Evolutionary conservation across 92 coral and sea anemone genomes (phyloP), one percentile per base, ranked within the genome.

Genomic region (Muricea muricata): DNA sequence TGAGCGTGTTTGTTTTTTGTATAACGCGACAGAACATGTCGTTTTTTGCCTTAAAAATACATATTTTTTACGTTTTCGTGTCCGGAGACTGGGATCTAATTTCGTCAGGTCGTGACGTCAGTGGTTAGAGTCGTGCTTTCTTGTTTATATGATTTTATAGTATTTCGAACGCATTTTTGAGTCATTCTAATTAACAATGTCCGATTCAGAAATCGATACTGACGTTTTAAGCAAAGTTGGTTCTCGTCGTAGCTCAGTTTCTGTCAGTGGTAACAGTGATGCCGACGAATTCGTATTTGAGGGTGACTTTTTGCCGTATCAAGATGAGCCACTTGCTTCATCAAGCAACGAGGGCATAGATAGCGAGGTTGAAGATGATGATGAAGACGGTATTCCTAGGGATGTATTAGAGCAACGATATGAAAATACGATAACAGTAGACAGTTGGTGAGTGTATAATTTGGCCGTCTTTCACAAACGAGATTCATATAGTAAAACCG

Each of bases 81-180:
- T 65, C 37, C 42, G 39, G 21, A 65, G 10, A 3, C 73, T 31
- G 73, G 73, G 73, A 39, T 41, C 42, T n/a, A n/a, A n/a, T n/a
- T n/a, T n/a, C n/a, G n/a, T n/a, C n/a, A 41, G 31, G 73, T 65
- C 40, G 40, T 65, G 35, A 65, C 73, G 73, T 65, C 73, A 34
- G 13, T 65, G 73, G 40, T 65, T 65, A 65, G 73, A 65, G 40
- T 65, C 40, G 40, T 26, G 73, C 73, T 25, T 4, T 39, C 28
- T 28, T 17, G 31, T 5, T 41, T 28, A 10, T 8, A n/a, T 1
- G 23, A 55, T n/a, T 55, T 14, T 55, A 5, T n/a, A 55, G 73
- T 7, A 7, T 11, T 28, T 1, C 31, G n/a, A 65, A n/a, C 40
- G 6, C 9, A 17, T 65, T 65, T 65, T 65, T 65, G 31, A 63